Evolutionary conservation across 2,113 vertebrate species (phyloP).

Genomic region (Lamprologus sp.): DNA sequence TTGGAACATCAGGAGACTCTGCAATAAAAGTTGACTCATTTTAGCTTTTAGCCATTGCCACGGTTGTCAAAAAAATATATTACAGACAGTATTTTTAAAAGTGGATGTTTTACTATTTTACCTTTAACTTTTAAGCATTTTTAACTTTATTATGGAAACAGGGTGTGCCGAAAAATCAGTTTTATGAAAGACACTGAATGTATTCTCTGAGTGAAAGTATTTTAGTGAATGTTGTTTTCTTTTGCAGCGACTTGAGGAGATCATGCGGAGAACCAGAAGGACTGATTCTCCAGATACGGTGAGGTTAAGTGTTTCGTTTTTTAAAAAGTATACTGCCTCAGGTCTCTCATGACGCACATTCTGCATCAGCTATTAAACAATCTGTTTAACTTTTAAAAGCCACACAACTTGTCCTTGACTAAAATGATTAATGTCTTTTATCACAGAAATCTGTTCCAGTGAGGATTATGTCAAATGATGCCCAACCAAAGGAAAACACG

Average conservation of each 20-base stretch:
- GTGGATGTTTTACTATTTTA: background rate
- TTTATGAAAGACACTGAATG: background rate
- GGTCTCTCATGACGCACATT: slow-evolving; percentile 20
- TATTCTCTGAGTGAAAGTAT: background rate
- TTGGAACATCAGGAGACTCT: background rate
- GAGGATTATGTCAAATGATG: slow-evolving; percentile 14
- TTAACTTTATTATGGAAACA: background rate
- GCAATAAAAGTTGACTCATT: background rate
- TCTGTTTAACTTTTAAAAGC: background rate
- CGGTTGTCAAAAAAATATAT: background rate
- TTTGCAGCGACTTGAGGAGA: slow-evolving; percentile 70
- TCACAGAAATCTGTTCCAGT: slow-evolving; percentile 36
- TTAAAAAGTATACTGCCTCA: background rate
- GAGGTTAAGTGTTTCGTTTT: background rate
- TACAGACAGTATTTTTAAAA: background rate
- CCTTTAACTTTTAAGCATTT: background rate
- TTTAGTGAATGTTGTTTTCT: slow-evolving; percentile 10
- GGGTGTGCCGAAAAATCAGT: background rate
- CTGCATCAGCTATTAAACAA: background rate
- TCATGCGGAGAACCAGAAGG: slow-evolving; percentile 73
- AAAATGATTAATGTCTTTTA: background rate
- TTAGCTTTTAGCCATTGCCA: background rate
- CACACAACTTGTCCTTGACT: background rate
- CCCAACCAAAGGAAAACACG: slow-evolving; percentile 60
- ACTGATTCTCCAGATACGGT: slow-evolving; percentile 65